Conservation (phyloP, 2,113 vertebrate species). For the Gymnocephalus cernua region DNA sequence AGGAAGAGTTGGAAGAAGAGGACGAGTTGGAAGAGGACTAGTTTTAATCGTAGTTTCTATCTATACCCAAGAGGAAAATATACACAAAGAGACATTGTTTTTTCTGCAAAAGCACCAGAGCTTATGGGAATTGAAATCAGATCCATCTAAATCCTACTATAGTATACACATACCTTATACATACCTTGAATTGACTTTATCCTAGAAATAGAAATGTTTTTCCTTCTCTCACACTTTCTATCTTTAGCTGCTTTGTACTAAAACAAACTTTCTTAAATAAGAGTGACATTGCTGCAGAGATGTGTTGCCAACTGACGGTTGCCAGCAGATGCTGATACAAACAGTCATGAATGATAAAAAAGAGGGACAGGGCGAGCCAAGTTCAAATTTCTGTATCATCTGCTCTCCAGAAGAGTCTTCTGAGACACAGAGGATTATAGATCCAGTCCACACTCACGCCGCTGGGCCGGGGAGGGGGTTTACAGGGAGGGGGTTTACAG, state of each 20-base stretch:
- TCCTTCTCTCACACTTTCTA: not conserved
- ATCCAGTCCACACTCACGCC: constrained; percentile 1
- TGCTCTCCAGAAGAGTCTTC: constrained; percentile 49
- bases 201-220: not conserved
- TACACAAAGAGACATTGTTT: not conserved
- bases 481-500: not conserved
- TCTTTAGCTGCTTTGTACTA: not conserved
- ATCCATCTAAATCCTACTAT: not conserved
- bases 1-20: too few species aligned
- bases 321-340: constrained; percentile 26
- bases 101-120: not conserved
- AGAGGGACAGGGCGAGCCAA: constrained; percentile 31
- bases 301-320: constrained; percentile 9
- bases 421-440: constrained; percentile 49
- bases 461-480: not conserved
- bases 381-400: constrained; percentile 44
- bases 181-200: not conserved
- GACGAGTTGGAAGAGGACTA: too few species aligned
- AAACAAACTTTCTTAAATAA: constrained; percentile 23
- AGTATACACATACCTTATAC: not conserved
- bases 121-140: not conserved
- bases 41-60: not conserved
- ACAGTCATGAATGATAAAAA: constrained; percentile 40
- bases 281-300: constrained; percentile 38
- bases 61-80: not conserved